phyloP scores from a whole-genome alignment of 2,888 invertebrate genomes.

The Calameuta filiformis region DNA sequence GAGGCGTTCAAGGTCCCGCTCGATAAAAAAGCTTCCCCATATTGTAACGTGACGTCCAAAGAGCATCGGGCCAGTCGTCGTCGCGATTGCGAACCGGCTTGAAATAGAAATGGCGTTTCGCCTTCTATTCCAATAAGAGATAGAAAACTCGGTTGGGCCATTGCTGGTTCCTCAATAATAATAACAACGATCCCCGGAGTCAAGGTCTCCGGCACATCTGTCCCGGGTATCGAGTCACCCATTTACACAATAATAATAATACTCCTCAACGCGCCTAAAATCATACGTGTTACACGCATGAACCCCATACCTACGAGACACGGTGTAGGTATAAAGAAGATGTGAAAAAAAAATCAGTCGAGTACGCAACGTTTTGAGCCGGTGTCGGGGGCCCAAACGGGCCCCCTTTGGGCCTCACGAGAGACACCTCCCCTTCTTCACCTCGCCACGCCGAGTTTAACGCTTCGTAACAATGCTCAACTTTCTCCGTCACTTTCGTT shows the following conservation, averaged over 20 bases:
- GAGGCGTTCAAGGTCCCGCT: background rate
- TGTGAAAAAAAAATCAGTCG: conserved; percentile 6
- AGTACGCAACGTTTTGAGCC: conserved; percentile 2
- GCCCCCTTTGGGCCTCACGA: background rate
- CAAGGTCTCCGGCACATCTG: background rate
- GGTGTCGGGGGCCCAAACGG: background rate
- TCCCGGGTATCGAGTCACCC: background rate
- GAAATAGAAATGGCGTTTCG: background rate
- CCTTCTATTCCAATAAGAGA: background rate
- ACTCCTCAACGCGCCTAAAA: background rate
- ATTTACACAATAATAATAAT: background rate
- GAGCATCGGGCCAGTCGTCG: background rate
- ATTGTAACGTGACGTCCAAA: background rate
- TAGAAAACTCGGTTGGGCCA: background rate
- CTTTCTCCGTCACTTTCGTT: conserved; percentile 66
- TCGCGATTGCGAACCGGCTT: background rate
- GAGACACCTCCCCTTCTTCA: background rate
- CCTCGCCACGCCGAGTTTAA: conserved; percentile 40
- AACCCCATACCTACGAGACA: background rate
- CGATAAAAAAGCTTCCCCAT: background rate
- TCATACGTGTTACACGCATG: background rate
- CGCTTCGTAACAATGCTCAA: conserved; percentile 64
- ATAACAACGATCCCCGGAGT: background rate
- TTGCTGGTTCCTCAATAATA: background rate
- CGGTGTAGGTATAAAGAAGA: background rate